Percentiles rank a stretch among this genome's conserved stretches.
These are phyloP conservation scores for Hyperopisus bebe DNA, from an alignment of 2,113 vertebrate genomes.

Conservation along the genomic window DNA sequence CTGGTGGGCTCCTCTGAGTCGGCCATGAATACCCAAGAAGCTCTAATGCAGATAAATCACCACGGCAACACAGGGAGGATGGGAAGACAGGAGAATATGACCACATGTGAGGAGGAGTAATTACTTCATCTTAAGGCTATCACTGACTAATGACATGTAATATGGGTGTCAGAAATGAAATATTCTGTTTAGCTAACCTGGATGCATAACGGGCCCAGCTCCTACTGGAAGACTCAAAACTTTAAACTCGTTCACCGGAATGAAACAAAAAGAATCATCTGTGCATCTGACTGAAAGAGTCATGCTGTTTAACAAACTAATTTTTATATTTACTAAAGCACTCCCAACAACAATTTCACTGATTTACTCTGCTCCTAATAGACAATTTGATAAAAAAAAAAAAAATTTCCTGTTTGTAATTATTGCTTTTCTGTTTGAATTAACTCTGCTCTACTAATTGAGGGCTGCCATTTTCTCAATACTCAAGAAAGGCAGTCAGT, in stretches of 20 bases:
- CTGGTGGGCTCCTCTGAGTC: background rate
- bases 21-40: background rate
- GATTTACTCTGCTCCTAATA: background rate
- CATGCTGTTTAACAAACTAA: background rate
- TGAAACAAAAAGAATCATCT: background rate
- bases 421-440: background rate
- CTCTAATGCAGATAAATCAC: conserved; percentile 1
- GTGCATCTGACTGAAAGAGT: background rate
- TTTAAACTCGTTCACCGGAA: background rate
- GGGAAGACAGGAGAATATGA: conserved; percentile 1
- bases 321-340: conserved; percentile 3
- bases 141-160: conserved; percentile 16
- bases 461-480: background rate
- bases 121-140: conserved; percentile 18
- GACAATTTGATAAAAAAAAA: conserved; percentile 2
- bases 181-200: conserved; percentile 3
- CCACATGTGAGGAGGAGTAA: conserved; percentile 9
- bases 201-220: background rate
- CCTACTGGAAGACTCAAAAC: background rate
- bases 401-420: background rate
- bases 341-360: background rate
- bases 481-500: background rate
- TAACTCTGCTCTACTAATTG: background rate
- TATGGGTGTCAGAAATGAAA: conserved; percentile 17
- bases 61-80: conserved; percentile 6